Evolutionary conservation across 1,140 invertebrate genomes (phyloP), one percentile per base, ranked within the genome.

Genomic region (Theocolax elegans): DNA sequence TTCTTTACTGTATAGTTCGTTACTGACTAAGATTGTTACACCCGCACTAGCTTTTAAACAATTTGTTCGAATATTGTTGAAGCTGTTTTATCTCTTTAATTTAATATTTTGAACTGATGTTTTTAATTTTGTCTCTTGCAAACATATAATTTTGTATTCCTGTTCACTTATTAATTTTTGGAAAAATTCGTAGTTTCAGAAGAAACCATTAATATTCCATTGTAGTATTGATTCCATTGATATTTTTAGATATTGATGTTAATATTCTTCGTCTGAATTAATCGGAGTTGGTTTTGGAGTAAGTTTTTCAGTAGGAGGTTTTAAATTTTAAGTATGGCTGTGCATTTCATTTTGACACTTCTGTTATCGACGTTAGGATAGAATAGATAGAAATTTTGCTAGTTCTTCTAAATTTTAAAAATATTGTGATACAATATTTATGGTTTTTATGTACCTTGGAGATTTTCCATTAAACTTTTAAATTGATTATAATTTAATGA

Each of bases 11-110:
- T 40, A 58, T 40, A 58, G 10, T 17, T 40, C 15, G n/a, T 21
- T 48, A 4, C 21, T 48, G n/a, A 48, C 19, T 48, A 48, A 21
- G n/a, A 48, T 48, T 15, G 74, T 69, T 35, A 80, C 79, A 62
- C 74, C 77, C 7, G 75, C 76, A 62, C 79, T 81, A 17, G 77
- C 75, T 17, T 53, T 60, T 35, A 38, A 56, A 51, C 67, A 56
- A 1, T 74, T 19, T 4, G 9, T 46, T 46, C 42, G 8, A n/a
- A 10, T 46, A 10, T 46, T 46, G 3, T 46, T 46, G n/a, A 12
- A 46, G n/a, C 42, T 12, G 42, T 7, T 12, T 4, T 12, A 46
- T 4, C n/a, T 46, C n/a, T n/a, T 46, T 15, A 13, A 10, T 12
- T 46, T 46, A 13, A 46, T 46, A 10, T 7, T 46, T 46, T 46